A percentile compares a stretch with the other conserved stretches of the same genome.
These are phyloP conservation scores for Danionella cerebrum DNA, from an alignment of 2,113 vertebrate species.

Conservation along the genomic window DNA sequence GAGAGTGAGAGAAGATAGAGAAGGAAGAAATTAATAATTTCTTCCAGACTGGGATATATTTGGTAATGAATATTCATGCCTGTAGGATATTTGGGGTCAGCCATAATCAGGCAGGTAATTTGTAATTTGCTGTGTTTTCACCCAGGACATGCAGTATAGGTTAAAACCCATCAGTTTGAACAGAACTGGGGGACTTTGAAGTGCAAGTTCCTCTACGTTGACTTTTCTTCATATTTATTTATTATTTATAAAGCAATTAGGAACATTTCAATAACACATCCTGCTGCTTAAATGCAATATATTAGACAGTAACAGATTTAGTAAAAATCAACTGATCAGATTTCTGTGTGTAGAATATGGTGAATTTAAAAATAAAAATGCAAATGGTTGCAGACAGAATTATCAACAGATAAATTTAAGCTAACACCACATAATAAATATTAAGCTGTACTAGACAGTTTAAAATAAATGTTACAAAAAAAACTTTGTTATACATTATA, in stretches of 20 bases:
- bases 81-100: conserved; percentile 73
- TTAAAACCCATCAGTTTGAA: conserved; percentile 48
- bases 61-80: conserved; percentile 74
- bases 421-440: no score
- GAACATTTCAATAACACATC: neutral
- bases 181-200: conserved; percentile 12
- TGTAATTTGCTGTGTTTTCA: conserved; percentile 71
- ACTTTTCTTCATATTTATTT: neutral
- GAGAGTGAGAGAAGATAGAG: conserved; percentile 19
- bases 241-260: neutral
- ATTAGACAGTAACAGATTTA: no score
- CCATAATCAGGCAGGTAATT: conserved; percentile 73
- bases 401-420: no score
- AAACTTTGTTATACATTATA: no score
- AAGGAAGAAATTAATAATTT: conserved; percentile 35
- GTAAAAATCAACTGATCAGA: no score
- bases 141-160: conserved; percentile 62
- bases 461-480: no score
- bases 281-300: neutral
- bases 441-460: no score
- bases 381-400: no score
- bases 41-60: conserved; percentile 38
- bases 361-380: no score
- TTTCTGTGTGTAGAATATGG: no score
- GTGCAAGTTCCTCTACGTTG: neutral